Evolutionary conservation across 2,888 invertebrate genomes (phyloP).

Genomic region (Trissolcus japonicus): DNA sequence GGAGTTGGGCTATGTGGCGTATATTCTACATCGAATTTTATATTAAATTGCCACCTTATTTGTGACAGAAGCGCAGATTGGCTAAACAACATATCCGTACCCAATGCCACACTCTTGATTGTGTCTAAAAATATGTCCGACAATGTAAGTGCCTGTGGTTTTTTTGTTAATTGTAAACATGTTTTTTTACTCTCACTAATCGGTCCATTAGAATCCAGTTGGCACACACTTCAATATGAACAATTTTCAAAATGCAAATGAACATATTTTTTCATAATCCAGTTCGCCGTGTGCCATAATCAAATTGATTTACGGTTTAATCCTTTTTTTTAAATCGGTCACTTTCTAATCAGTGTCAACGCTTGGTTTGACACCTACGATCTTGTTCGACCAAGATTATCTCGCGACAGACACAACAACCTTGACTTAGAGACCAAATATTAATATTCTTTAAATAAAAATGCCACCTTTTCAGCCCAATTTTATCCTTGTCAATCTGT

Average conservation of each 20-base stretch:
- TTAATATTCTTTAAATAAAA: not conserved
- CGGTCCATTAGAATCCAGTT: not conserved
- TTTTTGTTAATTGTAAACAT: not conserved
- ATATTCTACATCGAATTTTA: constrained; percentile 34
- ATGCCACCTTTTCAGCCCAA: not conserved
- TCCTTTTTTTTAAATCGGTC: not conserved
- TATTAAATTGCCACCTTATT: constrained; percentile 50
- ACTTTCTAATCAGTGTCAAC: constrained; percentile 11
- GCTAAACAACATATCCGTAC: constrained; percentile 1
- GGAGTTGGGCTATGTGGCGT: constrained; percentile 19
- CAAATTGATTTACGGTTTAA: too few species aligned
- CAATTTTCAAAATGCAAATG: not conserved
- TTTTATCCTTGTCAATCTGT: not conserved
- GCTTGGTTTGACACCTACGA: constrained; percentile 4
- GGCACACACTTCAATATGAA: not conserved
- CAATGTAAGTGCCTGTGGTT: not conserved
- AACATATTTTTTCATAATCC: not conserved
- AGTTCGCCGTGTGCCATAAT: too few species aligned
- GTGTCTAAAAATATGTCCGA: too few species aligned
- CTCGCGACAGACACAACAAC: constrained; percentile 5
- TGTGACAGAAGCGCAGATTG: constrained; percentile 24
- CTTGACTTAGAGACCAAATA: constrained; percentile 14
- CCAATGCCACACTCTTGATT: too few species aligned
- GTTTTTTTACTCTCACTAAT: not conserved
- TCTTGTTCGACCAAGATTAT: not conserved